Base-by-base conservation (phyloP, 2,113 vertebrate species). In the Megaleporinus macrocephalus region DNA sequence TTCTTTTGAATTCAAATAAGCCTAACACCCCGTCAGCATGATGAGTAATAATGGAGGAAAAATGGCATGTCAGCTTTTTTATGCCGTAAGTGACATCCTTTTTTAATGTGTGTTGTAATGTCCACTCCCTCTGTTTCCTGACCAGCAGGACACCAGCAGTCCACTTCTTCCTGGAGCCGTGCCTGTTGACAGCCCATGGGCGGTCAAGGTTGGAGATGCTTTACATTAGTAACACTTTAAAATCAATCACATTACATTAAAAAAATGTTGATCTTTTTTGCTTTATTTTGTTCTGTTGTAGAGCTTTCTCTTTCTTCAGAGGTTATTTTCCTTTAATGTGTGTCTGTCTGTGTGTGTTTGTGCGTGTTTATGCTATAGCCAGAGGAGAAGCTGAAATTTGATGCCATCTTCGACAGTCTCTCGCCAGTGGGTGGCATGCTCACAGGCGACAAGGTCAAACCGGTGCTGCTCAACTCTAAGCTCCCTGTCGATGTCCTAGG, bases 381-480 rank as follows among this genome's bases (percentile, higher is more conserved):
- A 49, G 98, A 99, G 91, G 98, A 99, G 89, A 99, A 98, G 89
- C 91, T 92, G 91, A 99, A 97, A 91, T 99, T 97, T 84, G 97
- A 99, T 87, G 90, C 94, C 84, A 98, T 99, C 91, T 99, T 99
- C 90, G 97, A 99, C 70, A 99, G 98, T 89, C 92, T 99, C 73
- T 94, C 89, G 72, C 98, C 98, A 59, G 92, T 94, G 47, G 95
- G 95, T 87, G 97, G 97, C 83, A 94, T 98, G 73, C 91, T 99
- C 24, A 96, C 97, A 49, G 98, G 98, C 26, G 98, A 98, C 69
- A 98, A 98, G 88, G 98, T 99, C 90, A 99, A 99, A 89, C 98
- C 98, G 57, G 98, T 99, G 51, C 94, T 99, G 84, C 97, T 99
- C 12, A 99, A 99, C 91, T 99, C 98, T 78, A 99, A 99, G 89